Conservation (phyloP, 1,140 invertebrate genomes). For the Babylonia areolata region DNA sequence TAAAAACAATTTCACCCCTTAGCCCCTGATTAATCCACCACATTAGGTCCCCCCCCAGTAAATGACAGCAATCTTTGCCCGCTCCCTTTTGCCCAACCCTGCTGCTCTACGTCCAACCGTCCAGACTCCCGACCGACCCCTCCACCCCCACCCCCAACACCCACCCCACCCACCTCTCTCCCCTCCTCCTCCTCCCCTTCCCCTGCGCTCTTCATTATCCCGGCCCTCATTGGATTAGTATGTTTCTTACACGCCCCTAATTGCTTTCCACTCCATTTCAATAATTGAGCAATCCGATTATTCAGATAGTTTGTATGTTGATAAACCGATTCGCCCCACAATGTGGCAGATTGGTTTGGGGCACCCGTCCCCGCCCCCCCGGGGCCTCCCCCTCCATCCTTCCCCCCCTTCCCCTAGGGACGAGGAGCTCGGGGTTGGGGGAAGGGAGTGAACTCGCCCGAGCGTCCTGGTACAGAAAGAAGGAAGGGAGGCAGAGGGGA, state of each 20-base stretch:
- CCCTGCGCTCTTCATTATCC: slow-evolving; percentile 31
- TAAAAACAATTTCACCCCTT: slow-evolving; percentile 43
- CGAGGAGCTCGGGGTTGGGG: too few species aligned
- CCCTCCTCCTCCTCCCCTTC: not conserved
- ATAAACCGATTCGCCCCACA: slow-evolving; percentile 65
- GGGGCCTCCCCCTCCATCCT: not conserved
- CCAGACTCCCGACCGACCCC: too few species aligned
- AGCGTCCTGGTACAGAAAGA: slow-evolving; percentile 4
- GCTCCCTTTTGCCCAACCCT: slow-evolving; percentile 14
- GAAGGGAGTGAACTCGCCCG: too few species aligned
- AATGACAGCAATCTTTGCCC: slow-evolving; percentile 40
- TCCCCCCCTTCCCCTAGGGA: not conserved
- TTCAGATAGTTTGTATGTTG: slow-evolving; percentile 64
- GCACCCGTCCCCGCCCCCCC: slow-evolving; percentile 38
- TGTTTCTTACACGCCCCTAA: slow-evolving; percentile 63
- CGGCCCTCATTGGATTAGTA: slow-evolving; percentile 58
- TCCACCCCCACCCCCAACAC: not conserved
- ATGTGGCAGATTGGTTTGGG: slow-evolving; percentile 55
- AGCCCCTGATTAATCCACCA: slow-evolving; percentile 40
- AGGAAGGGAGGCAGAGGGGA: slow-evolving; percentile 3
- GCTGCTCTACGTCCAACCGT: not conserved
- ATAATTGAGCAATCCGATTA: slow-evolving; percentile 67
- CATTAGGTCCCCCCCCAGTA: slow-evolving; percentile 32
- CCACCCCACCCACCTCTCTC: not conserved
- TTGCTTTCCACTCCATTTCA: slow-evolving; percentile 67